Percentiles rank a stretch among this genome's conserved stretches.
Evolutionary conservation across 2,113 vertebrate genomes (phyloP).

Genomic region (Calyptommatus sinebrachiatus): DNA sequence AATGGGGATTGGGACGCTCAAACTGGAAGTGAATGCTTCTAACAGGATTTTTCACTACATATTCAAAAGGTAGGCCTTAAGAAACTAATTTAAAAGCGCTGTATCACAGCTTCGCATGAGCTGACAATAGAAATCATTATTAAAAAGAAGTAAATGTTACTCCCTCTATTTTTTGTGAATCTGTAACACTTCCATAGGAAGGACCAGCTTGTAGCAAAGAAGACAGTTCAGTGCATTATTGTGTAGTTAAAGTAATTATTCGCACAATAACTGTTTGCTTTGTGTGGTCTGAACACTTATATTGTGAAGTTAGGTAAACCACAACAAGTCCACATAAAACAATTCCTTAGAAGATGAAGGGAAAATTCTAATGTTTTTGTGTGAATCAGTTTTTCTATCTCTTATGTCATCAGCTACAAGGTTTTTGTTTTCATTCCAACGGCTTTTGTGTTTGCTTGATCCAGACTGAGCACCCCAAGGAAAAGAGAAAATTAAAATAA

Average conservation of each 20-base stretch:
- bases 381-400: constrained; percentile 31
- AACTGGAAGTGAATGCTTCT: constrained; percentile 65
- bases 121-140: constrained; percentile 41
- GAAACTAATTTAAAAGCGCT: constrained; percentile 37
- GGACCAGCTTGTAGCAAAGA: constrained; percentile 30
- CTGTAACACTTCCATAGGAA: constrained; percentile 30
- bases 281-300: constrained; percentile 5
- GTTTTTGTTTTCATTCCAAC: constrained; percentile 29
- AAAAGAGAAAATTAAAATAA: constrained; percentile 41
- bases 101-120: constrained; percentile 39
- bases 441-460: constrained; percentile 56
- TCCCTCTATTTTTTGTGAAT: constrained; percentile 13
- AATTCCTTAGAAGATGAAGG: constrained; percentile 29
- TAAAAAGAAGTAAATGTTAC: not conserved
- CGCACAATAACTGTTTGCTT: constrained; percentile 33
- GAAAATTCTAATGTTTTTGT: constrained; percentile 25
- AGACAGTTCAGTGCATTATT: not conserved
- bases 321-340: constrained; percentile 24
- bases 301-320: constrained; percentile 43
- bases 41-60: constrained; percentile 56
- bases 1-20: constrained; percentile 61
- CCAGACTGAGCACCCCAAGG: constrained; percentile 76
- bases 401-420: constrained; percentile 41
- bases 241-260: constrained; percentile 23
- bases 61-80: constrained; percentile 46